Conservation (phyloP, 2,888 invertebrate genomes). For the Lepidochrysops patricia region DNA sequence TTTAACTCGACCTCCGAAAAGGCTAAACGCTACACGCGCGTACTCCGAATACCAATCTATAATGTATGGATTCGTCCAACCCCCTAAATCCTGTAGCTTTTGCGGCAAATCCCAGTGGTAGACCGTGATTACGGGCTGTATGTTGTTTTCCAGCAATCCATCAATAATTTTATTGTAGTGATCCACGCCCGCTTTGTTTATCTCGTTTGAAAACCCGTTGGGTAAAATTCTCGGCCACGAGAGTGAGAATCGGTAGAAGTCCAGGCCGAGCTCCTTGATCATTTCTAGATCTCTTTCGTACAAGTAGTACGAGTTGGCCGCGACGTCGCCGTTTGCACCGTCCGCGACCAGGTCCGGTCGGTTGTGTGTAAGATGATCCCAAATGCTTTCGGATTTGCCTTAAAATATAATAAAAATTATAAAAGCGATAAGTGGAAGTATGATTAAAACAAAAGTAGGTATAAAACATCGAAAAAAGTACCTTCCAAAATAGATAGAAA, state of each 20-base stretch:
- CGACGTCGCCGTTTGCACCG: constrained; percentile 66
- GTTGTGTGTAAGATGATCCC: constrained; percentile 71
- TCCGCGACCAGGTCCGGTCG: constrained; percentile 56
- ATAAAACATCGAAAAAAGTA: not conserved
- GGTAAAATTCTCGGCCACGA: constrained; percentile 77
- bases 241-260: constrained; percentile 68
- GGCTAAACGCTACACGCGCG: constrained; percentile 41
- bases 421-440: no score
- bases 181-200: constrained; percentile 53
- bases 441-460: not conserved
- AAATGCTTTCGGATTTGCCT: constrained; percentile 70
- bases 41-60: constrained; percentile 53
- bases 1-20: constrained; percentile 57
- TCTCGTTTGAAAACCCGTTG: constrained; percentile 52
- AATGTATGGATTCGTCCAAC: constrained; percentile 50
- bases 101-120: constrained; percentile 59
- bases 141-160: constrained; percentile 63
- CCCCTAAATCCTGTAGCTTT: constrained; percentile 43
- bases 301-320: constrained; percentile 71
- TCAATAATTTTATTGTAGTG: constrained; percentile 51
- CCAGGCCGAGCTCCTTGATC: constrained; percentile 42
- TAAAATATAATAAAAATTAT: constrained; percentile 15
- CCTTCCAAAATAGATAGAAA: not conserved
- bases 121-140: constrained; percentile 69
- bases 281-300: constrained; percentile 63